phyloP scores from a whole-genome alignment of 2,888 invertebrate species.

The Iselma pallidipennis region DNA sequence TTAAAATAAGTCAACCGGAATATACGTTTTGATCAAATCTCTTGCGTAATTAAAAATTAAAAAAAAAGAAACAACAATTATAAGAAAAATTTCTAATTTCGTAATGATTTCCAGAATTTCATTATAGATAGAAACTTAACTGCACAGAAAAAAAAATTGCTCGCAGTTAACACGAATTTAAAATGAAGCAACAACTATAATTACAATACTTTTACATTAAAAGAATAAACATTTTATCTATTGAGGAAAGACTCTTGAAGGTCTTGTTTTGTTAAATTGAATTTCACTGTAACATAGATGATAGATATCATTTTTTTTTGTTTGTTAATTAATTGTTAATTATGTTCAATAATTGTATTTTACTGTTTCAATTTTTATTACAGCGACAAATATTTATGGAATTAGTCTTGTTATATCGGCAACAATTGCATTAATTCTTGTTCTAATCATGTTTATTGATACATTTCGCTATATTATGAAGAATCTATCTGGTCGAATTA shows the following conservation, averaged over 20 bases:
- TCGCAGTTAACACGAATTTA: background rate
- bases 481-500: conserved; percentile 60
- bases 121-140: too few species aligned
- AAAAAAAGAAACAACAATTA: background rate
- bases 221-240: background rate
- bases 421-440: conserved; percentile 57
- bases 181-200: background rate
- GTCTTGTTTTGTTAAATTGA: background rate
- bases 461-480: conserved; percentile 61
- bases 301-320: too few species aligned
- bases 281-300: background rate
- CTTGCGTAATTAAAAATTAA: conserved; percentile 1
- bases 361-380: conserved; percentile 36
- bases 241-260: background rate
- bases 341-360: conserved; percentile 8
- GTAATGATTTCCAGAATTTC: too few species aligned
- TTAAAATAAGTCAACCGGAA: background rate
- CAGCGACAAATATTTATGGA: conserved; percentile 64
- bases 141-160: too few species aligned
- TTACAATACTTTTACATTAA: conserved; percentile 5
- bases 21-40: background rate
- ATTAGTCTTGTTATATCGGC: conserved; percentile 61
- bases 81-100: too few species aligned
- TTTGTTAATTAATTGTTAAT: conserved; percentile 6
- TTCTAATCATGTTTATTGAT: conserved; percentile 60